phyloP scores from a whole-genome alignment of 2,797 vertebrate genomes.

The Merluccius polli region DNA sequence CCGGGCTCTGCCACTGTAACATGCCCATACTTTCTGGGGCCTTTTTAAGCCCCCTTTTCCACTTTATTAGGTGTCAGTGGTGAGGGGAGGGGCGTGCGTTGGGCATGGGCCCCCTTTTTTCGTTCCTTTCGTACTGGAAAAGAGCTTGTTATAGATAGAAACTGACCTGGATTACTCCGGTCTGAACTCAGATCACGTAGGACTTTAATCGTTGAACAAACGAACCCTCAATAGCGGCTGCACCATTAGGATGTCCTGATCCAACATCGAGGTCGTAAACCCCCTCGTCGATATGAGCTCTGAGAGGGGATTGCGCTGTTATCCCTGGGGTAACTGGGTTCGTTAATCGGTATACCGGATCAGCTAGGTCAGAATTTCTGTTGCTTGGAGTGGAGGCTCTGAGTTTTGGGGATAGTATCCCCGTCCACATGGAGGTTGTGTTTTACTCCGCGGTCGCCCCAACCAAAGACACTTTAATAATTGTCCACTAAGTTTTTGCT shows the following conservation, averaged over 20 bases:
- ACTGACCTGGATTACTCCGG: conserved; percentile 63
- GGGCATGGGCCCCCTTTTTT: conserved; percentile 20
- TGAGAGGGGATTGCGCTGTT: conserved; percentile 69
- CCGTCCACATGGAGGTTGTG: conserved; percentile 42
- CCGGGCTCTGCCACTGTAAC: conserved; percentile 58
- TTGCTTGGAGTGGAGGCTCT: conserved; percentile 39
- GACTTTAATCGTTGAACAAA: conserved; percentile 72
- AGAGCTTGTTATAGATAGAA: conserved; percentile 54
- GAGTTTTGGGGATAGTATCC: background rate
- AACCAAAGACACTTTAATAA: conserved; percentile 52
- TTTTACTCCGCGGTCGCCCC: conserved; percentile 60
- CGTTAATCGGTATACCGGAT: conserved; percentile 58
- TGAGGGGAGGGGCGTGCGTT: conserved; percentile 20
- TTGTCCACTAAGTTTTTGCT: background rate
- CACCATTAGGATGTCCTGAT: conserved; percentile 66
- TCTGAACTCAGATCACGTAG: conserved; percentile 70
- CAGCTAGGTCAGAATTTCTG: conserved; percentile 47
- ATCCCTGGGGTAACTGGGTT: conserved; percentile 72
- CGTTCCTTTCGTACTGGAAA: conserved; percentile 58
- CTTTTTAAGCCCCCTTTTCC: conserved; percentile 1
- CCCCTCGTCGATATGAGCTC: conserved; percentile 63
- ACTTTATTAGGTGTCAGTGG: conserved; percentile 48
- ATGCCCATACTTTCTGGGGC: conserved; percentile 11
- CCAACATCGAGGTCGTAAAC: conserved; percentile 76
- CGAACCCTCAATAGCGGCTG: conserved; percentile 56